A percentile compares a stretch with the other conserved stretches of the same genome.
phyloP scores from a whole-genome alignment of 2,888 invertebrate genomes.

The Lasioglossum figueresi region DNA sequence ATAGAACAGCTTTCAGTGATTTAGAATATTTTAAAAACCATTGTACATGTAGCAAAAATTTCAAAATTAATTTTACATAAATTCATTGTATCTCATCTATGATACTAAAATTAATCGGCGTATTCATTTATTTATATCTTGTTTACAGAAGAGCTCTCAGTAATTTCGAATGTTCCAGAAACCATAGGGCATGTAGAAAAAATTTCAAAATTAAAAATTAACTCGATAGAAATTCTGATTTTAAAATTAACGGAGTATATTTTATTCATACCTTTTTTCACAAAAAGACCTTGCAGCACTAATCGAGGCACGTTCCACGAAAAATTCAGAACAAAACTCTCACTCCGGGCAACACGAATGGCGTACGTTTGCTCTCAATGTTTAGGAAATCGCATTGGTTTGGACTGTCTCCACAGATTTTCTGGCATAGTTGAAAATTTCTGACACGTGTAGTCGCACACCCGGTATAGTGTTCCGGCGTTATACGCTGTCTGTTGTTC shows the following conservation, averaged over 20 bases:
- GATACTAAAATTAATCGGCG: no score
- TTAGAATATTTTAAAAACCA: no score
- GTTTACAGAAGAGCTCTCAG: no score
- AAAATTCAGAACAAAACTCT: background rate
- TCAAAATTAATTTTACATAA: no score
- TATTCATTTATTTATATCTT: no score
- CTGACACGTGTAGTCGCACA: background rate
- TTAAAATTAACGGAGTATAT: background rate
- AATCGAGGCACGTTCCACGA: background rate
- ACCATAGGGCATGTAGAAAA: no score
- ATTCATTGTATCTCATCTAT: no score
- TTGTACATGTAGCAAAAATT: no score
- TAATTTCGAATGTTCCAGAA: no score
- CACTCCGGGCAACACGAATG: background rate
- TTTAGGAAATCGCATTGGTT: background rate
- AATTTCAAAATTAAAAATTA: background rate
- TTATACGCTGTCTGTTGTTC: constrained; percentile 38
- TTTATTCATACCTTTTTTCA: background rate
- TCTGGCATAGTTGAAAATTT: background rate
- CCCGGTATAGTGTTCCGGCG: background rate
- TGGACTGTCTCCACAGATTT: background rate
- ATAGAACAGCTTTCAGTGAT: no score
- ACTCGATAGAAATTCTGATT: background rate
- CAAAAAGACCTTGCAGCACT: background rate
- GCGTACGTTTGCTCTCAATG: background rate